These are phyloP conservation scores for Synodontis membranacea DNA, from an alignment of 2,113 vertebrate genomes.

Conservation along the genomic window DNA sequence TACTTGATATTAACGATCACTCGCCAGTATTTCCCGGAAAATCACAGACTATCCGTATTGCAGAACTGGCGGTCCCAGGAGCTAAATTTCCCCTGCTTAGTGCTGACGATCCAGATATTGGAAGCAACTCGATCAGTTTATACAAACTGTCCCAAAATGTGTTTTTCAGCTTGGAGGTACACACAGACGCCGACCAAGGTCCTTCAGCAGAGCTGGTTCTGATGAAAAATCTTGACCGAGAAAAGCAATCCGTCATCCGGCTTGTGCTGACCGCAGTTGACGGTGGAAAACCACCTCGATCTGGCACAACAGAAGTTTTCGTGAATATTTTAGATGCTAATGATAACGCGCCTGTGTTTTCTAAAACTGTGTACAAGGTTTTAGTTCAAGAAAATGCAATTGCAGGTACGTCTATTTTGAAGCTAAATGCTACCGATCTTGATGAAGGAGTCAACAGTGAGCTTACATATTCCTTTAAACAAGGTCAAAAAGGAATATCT, in stretches of 20 bases:
- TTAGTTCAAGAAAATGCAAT: slow-evolving; percentile 58
- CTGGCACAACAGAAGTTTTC: slow-evolving; percentile 61
- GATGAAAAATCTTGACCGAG: slow-evolving; percentile 67
- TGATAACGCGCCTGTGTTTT: slow-evolving; percentile 66
- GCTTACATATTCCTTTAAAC: slow-evolving; percentile 44
- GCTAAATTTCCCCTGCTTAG: slow-evolving; percentile 59
- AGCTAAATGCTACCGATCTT: slow-evolving; percentile 61
- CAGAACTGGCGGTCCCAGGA: slow-evolving; percentile 54
- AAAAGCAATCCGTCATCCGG: slow-evolving; percentile 59
- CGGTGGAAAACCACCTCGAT: slow-evolving; percentile 64
- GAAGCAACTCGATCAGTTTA: slow-evolving; percentile 60
- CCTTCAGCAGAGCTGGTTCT: slow-evolving; percentile 67
- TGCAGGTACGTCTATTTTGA: slow-evolving; percentile 51
- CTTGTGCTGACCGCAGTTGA: slow-evolving; percentile 67
- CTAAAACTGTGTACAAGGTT: slow-evolving; percentile 57
- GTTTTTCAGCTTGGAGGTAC: slow-evolving; percentile 58
- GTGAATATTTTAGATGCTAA: slow-evolving; percentile 63
- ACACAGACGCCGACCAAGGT: slow-evolving; percentile 69
- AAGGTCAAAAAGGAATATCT: slow-evolving; percentile 30
- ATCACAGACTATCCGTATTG: slow-evolving; percentile 52
- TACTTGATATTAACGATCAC: slow-evolving; percentile 72
- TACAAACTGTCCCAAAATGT: slow-evolving; percentile 66
- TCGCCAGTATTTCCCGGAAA: slow-evolving; percentile 57
- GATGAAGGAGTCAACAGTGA: slow-evolving; percentile 63
- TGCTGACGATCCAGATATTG: slow-evolving; percentile 67